Evolutionary conservation across 2,888 invertebrate species (phyloP), one percentile per base, ranked within the genome.

Genomic region (Diadegma fenestrale): DNA sequence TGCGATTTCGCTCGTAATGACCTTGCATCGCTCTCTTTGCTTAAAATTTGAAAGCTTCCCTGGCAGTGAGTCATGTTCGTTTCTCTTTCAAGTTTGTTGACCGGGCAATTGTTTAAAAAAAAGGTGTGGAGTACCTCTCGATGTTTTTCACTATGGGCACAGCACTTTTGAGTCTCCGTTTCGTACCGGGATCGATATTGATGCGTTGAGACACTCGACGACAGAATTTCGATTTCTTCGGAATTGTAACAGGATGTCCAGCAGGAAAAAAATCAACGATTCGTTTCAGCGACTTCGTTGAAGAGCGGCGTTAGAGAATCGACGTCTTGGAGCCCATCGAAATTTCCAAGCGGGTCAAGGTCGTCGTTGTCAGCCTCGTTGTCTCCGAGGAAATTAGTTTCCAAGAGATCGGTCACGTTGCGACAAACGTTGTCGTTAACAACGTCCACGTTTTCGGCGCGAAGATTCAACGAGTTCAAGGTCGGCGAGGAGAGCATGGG

Each of bases 401-500:
- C 93, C 17, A 94, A 83, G 14, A 94, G 88, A 84, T 94, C 93
- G 26, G 90, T 90, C 0, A 93, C 93, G 73, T 91, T 93, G n/a
- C 93, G 91, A 69, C 92, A 93, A 33, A 91, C 89, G 63, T 88
- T 91, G 33, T 87, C 85, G 8, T 33, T 69, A 3, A 90, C 89
- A 10, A 88, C 85, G 22, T 91, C 90, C 58, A 88, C 88, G 45
- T 91, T 81, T 12, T 89, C 89, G 12, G 63, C 71, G 0, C 86
- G 90, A 1, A 94, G 88, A 86, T 91, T 93, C 37, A 93, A 85
- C 61, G 93, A 92, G 84, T 92, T 93, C 22, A 93, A 80, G 0
- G 92, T 93, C 0, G 94, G 93, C 87, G 91, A 93, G 26, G 93
- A 93, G 6, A 94, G 88, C 93, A 94, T 93, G 0, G 94, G 93